Percentiles rank a stretch among this genome's conserved stretches.
Conservation (phyloP, 2,113 vertebrate genomes). For the Larimichthys polyactis region DNA sequence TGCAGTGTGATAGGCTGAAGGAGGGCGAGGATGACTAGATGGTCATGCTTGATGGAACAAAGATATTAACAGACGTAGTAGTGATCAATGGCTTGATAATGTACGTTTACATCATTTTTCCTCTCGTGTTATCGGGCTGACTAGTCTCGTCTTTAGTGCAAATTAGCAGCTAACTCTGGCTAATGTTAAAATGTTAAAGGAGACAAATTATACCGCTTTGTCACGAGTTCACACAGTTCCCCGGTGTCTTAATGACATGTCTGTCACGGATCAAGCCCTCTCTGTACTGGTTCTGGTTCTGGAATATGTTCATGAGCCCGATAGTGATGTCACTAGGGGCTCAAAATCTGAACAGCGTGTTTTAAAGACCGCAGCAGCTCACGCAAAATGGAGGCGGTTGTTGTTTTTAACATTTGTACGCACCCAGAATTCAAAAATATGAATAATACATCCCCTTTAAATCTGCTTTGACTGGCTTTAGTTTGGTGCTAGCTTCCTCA, state of each 20-base stretch:
- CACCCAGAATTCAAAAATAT: too few species aligned
- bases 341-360: too few species aligned
- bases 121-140: neutral
- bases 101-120: constrained; percentile 41
- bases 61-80: constrained; percentile 63
- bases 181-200: constrained; percentile 25
- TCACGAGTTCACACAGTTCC: too few species aligned
- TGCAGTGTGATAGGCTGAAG: constrained; percentile 58
- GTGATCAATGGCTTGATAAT: constrained; percentile 61
- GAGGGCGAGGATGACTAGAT: constrained; percentile 54
- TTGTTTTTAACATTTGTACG: too few species aligned
- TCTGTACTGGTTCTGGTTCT: too few species aligned
- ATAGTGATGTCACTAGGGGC: too few species aligned
- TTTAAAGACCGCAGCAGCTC: too few species aligned
- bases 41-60: constrained; percentile 64
- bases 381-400: too few species aligned
- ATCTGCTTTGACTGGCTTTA: neutral
- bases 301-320: too few species aligned
- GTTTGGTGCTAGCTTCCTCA: constrained; percentile 4
- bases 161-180: constrained; percentile 26
- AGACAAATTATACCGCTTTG: too few species aligned
- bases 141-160: constrained; percentile 2
- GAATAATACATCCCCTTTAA: neutral
- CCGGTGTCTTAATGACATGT: too few species aligned
- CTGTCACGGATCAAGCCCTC: too few species aligned